Conservation (phyloP, 2,113 vertebrate species). For the Sphaerodactylus townsendi region DNA sequence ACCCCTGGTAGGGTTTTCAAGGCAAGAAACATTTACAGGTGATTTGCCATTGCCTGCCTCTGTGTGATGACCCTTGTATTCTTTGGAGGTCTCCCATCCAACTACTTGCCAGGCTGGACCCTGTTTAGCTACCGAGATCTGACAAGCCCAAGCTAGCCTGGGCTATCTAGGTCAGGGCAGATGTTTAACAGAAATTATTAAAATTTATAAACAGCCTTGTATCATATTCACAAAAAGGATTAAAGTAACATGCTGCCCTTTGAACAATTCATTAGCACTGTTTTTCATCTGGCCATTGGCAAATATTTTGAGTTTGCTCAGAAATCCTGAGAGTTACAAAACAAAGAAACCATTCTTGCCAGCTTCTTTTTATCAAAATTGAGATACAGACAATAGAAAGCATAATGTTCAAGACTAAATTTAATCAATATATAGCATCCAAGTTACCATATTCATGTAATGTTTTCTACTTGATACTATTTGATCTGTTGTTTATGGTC, state of each 20-base stretch:
- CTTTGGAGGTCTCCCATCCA: too few species aligned
- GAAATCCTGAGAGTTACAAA: constrained; percentile 67
- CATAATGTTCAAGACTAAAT: neutral
- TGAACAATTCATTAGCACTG: constrained; percentile 72
- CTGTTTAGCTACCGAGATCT: too few species aligned
- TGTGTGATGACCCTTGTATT: too few species aligned
- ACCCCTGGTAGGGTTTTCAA: too few species aligned
- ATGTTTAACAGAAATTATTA: constrained; percentile 66
- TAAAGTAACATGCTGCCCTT: constrained; percentile 66
- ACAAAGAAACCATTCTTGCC: constrained; percentile 66
- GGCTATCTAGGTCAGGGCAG: too few species aligned
- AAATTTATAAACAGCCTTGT: constrained; percentile 61
- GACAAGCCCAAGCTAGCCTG: too few species aligned
- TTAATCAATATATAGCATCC: neutral
- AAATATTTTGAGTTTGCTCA: constrained; percentile 58
- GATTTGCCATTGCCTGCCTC: too few species aligned
- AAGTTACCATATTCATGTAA: neutral
- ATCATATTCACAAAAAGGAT: constrained; percentile 47
- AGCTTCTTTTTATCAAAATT: constrained; percentile 7
- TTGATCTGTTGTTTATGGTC: too few species aligned
- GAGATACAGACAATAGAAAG: constrained; percentile 29
- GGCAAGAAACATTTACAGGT: too few species aligned
- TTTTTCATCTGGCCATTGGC: constrained; percentile 69
- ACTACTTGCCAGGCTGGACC: too few species aligned
- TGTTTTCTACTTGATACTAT: too few species aligned